Conservation (phyloP, 2,113 vertebrate species). For the Polyodon spathula region DNA sequence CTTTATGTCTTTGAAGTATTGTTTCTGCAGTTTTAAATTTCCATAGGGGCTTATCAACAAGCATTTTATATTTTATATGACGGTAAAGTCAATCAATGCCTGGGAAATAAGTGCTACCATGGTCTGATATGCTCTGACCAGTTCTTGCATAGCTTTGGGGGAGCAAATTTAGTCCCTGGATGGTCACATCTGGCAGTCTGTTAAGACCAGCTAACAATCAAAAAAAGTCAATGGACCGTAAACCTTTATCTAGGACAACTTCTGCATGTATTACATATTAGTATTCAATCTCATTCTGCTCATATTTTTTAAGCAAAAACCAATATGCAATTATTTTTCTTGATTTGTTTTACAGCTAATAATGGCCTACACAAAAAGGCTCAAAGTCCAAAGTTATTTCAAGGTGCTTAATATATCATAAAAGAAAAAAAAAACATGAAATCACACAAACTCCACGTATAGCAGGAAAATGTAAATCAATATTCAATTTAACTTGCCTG, state of each 20-base stretch:
- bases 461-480: slow-evolving; percentile 41
- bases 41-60: neutral
- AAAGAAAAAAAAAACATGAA: slow-evolving; percentile 22
- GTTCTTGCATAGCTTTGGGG: slow-evolving; percentile 20
- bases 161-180: slow-evolving; percentile 43
- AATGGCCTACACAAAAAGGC: slow-evolving; percentile 12
- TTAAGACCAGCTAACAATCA: slow-evolving; percentile 54
- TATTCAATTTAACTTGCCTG: slow-evolving; percentile 43
- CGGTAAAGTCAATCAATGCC: neutral
- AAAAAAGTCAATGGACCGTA: slow-evolving; percentile 52
- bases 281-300: slow-evolving; percentile 8
- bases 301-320: slow-evolving; percentile 7
- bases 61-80: neutral
- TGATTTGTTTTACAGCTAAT: slow-evolving; percentile 16
- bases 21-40: neutral
- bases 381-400: slow-evolving; percentile 17
- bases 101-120: neutral
- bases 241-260: slow-evolving; percentile 47
- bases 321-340: slow-evolving; percentile 8
- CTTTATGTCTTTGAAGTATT: neutral
- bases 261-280: slow-evolving; percentile 10
- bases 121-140: slow-evolving; percentile 3
- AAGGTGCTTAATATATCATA: slow-evolving; percentile 11
- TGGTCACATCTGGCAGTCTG: slow-evolving; percentile 56
- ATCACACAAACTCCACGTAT: slow-evolving; percentile 39